phyloP scores from a whole-genome alignment of 2,888 invertebrate species.

The Campopleginae sp. region DNA sequence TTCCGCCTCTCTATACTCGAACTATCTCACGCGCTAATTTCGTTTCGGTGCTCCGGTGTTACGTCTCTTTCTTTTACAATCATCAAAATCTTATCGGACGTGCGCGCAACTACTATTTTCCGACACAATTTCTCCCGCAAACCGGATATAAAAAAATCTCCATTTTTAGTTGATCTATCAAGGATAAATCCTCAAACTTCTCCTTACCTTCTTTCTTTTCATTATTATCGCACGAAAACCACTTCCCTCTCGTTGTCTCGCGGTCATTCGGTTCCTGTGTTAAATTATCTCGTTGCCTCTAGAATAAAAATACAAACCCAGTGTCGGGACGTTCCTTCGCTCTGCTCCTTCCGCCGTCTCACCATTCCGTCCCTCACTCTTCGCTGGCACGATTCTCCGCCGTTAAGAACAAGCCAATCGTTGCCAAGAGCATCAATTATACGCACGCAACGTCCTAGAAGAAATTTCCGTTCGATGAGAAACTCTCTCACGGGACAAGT shows the following conservation, averaged over 20 bases:
- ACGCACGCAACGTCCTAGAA: too few relatives aligned
- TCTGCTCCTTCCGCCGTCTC: not conserved
- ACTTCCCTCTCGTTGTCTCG: not conserved
- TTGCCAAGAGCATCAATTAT: too few relatives aligned
- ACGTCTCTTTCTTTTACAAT: not conserved
- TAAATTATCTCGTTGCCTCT: too few relatives aligned
- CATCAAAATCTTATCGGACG: not conserved
- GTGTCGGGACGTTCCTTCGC: not conserved
- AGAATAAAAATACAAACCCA: constrained; percentile 34
- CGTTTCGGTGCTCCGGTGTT: not conserved
- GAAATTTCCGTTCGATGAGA: constrained; percentile 47
- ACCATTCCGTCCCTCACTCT: not conserved
- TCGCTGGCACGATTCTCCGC: too few relatives aligned
- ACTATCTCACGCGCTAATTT: constrained; percentile 28
- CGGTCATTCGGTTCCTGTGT: constrained; percentile 12
- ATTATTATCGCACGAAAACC: not conserved
- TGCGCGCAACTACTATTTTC: constrained; percentile 16
- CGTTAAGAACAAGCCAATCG: too few relatives aligned
- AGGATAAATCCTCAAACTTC: not conserved
- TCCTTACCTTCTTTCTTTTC: not conserved
- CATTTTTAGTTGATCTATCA: not conserved
- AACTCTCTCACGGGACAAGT: not conserved
- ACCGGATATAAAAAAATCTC: not conserved
- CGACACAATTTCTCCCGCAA: not conserved
- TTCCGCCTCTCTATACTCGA: not conserved